Percentiles rank a stretch among this genome's conserved stretches.
Conservation (phyloP, 2,113 vertebrate species). For the Epinephelus fuscoguttatus region DNA sequence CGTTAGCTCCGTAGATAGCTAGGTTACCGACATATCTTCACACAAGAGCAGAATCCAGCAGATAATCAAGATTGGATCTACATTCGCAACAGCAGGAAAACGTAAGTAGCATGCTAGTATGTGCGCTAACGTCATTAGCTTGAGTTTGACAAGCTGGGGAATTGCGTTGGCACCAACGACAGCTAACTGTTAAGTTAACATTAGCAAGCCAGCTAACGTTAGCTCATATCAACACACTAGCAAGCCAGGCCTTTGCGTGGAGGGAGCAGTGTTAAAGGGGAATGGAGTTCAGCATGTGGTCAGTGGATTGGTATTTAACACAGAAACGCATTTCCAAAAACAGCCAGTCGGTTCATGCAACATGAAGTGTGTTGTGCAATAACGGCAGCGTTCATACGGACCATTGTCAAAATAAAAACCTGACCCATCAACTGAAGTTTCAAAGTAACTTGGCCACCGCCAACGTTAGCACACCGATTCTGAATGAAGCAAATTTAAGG, state of each 20-base stretch:
- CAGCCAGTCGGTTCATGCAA: background rate
- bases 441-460: slow-evolving; percentile 18
- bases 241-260: slow-evolving; percentile 63
- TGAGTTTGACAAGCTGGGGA: slow-evolving; percentile 66
- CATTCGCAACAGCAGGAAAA: slow-evolving; percentile 74
- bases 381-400: slow-evolving; percentile 1
- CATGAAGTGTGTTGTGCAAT: slow-evolving; percentile 32
- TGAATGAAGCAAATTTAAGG: slow-evolving; percentile 22
- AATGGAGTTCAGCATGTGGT: slow-evolving; percentile 65
- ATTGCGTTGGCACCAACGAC: slow-evolving; percentile 38
- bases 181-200: slow-evolving; percentile 58
- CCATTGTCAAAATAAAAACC: slow-evolving; percentile 14
- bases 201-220: slow-evolving; percentile 64
- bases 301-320: slow-evolving; percentile 63
- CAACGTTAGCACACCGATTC: slow-evolving; percentile 5
- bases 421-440: slow-evolving; percentile 35
- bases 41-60: slow-evolving; percentile 48
- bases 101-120: slow-evolving; percentile 78
- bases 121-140: slow-evolving; percentile 72
- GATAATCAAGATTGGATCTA: slow-evolving; percentile 72
- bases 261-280: slow-evolving; percentile 47
- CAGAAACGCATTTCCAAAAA: slow-evolving; percentile 42
- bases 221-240: slow-evolving; percentile 62
- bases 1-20: slow-evolving; percentile 68
- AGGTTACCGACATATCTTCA: slow-evolving; percentile 64